Evolutionary conservation across 2,113 vertebrate genomes (phyloP), one percentile per base, ranked within the genome.

Genomic region (Ceyx margarethae): DNA sequence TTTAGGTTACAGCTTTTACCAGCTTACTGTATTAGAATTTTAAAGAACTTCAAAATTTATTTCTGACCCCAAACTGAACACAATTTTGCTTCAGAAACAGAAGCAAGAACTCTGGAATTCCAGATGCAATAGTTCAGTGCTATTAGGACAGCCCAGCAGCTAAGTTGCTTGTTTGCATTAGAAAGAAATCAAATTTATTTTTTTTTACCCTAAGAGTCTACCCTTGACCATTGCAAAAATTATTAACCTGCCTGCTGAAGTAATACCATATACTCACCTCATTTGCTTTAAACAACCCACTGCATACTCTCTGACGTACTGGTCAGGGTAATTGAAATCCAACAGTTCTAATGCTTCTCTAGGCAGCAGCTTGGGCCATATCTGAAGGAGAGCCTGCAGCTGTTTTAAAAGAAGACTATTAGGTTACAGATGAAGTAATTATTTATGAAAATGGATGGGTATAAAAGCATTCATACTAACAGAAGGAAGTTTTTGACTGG

Each of bases 241-340:
- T 43, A 37, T 37, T 37, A 37, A 37, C 51, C 10, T 33, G 31
- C 80, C 35, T 31, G 31, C 29, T 69, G 42, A 67, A 68, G 20
- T 31, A 56, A 81, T 21, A 23, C 12, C 42, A 79, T 3, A 68
- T 20, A 96, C 96, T 91, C 96, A 99, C 99, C 99, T 99, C 99
- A 99, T 99, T 54, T 98, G 98, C 56, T 85, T 97, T 72, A 99
- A 97, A 91, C 99, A 99, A 42, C 95, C 5, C 89, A 99, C 98
- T 43, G 99, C 99, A 46, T 99, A 99, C 75, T 99, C 98, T 95
- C 99, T 95, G 81, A 99, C 99, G 1, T 99, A 99, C 95, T 99
- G 99, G 96, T 99, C 99, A 10, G 99, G 99, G 87, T 99, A 99
- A 97, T 99, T 99, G 90, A 99, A 99, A 97, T 99, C 99, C 94